Evolutionary conservation across 1,140 invertebrate genomes (phyloP).

Genomic region (Anastrepha obliqua): DNA sequence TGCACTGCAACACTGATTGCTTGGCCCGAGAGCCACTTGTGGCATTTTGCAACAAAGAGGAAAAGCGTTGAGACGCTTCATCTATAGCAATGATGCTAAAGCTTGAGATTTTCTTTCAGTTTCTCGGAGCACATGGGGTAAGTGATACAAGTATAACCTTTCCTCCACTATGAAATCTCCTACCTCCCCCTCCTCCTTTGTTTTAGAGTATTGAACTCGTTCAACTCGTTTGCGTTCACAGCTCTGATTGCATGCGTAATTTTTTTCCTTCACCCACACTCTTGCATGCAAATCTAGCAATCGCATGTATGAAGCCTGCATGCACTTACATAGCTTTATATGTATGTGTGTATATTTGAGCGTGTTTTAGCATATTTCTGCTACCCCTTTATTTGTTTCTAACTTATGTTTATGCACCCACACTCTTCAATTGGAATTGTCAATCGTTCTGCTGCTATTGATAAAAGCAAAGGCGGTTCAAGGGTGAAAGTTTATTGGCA

Average conservation of each 20-base stretch:
- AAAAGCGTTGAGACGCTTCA: neutral
- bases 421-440: slow-evolving; percentile 1
- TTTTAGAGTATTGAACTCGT: neutral
- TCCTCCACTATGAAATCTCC: neutral
- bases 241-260: slow-evolving; percentile 22
- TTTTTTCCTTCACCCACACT: neutral
- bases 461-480: neutral
- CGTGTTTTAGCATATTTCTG: no score
- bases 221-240: neutral
- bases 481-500: neutral
- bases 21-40: slow-evolving; percentile 18
- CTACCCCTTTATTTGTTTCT: no score
- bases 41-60: neutral
- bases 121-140: neutral
- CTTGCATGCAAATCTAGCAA: neutral
- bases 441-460: neutral
- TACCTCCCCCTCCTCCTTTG: neutral
- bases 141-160: no score
- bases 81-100: neutral
- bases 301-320: no score
- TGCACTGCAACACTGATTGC: neutral
- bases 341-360: no score
- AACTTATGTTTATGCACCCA: neutral
- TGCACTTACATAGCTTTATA: no score
- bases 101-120: neutral